Base-by-base conservation (phyloP, 2,113 vertebrate species). In the Apistogramma diplotaenia region DNA sequence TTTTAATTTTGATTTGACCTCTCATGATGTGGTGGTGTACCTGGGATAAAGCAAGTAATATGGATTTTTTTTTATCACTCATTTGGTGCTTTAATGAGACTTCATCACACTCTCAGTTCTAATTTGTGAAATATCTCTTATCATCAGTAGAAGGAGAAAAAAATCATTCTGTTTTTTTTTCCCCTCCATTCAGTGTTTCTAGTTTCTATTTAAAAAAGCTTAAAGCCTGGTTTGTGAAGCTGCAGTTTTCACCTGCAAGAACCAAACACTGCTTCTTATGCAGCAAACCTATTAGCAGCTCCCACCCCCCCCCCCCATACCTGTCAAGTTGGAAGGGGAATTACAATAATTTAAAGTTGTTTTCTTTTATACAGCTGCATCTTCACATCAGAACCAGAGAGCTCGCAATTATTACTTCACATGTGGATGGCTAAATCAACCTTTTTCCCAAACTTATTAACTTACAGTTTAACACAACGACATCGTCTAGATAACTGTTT, bases 251-350 rank as follows among this genome's bases (percentile, higher is more conserved):
- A 43, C 4, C 35, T 65, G 16, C 21, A 65, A 16, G 29, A 59
- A 67, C 18, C 33, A 43, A 25, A 25, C 51, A 6, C 61, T 43
- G 6, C 25, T 65, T 43, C 61, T 25, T 18, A 65, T 53, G n/a
- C 35, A 33, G 2, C 19, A 16, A 46, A 43, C 13, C 10, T 43
- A 65, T 46, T 37, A 56, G 19, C 56, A 46, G 35, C 27, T 73
- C n/a, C 8, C 2, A 9, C 25, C 16, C 19, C 12, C 0, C 0
- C 16, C 19, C 11, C 58, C 37, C 25, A 37, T 18, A 2, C 57
- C 31, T 56, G 49, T 70, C 35, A 46, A 19, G 49, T 16, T 16
- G 49, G 35, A 27, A 54, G 37, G 57, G 57, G 49, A 78, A 62
- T 35, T 57, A 0, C 12, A 33, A 46, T 57, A 19, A 37, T 83